Base-by-base conservation (phyloP, 2,113 vertebrate genomes). In the Tenebrosternarchus preto region DNA sequence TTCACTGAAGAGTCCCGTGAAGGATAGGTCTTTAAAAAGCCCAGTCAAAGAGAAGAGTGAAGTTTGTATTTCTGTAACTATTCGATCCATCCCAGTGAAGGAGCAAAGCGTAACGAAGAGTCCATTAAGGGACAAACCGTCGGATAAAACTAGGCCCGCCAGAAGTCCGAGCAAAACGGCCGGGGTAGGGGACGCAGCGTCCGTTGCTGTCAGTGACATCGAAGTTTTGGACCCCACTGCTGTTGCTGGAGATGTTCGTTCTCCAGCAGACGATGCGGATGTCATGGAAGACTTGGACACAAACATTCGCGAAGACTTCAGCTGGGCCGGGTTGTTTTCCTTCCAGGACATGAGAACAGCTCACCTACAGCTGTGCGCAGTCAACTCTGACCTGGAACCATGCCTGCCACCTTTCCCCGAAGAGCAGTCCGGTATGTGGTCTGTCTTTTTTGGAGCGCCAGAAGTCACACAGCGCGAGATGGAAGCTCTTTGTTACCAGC, bases 251-350 rank as follows among this genome's bases (percentile, higher is more conserved):
- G 94, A 89, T 1, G 79, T 7, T 1, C 88, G 81, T 59, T 87
- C 72, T 66, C 83, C 84, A 76, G 55, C 77, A 12, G 19, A 46
- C 80, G 83, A 88, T n/a, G 73, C 86, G n/a, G 36, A 84, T 2
- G 89, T 90, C 8, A 1, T 74, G 0, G 36, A 85, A 2, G 90
- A 90, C 11, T 1, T 74, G 0, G 87, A 92, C 0, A 22, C 56
- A 39, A 86, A 85, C n/a, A 70, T 81, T 1, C 93, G 92, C 0
- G 96, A 95, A 77, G 96, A 97, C 90, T 95, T 93, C 86, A 99
- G 97, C 90, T 99, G 97, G 97, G 97, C 98, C 83, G 95, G 97
- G 0, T 92, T 99, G 36, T 99, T 98, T 90, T 97, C 97, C 57
- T 98, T 97, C 91, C 96, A 98, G 84, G 97, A 99, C 70, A 81